Percentiles rank a stretch among this genome's conserved stretches.
These are phyloP conservation scores for Bombus superbus DNA, from an alignment of 1,140 invertebrate species.

Conservation along the genomic window DNA sequence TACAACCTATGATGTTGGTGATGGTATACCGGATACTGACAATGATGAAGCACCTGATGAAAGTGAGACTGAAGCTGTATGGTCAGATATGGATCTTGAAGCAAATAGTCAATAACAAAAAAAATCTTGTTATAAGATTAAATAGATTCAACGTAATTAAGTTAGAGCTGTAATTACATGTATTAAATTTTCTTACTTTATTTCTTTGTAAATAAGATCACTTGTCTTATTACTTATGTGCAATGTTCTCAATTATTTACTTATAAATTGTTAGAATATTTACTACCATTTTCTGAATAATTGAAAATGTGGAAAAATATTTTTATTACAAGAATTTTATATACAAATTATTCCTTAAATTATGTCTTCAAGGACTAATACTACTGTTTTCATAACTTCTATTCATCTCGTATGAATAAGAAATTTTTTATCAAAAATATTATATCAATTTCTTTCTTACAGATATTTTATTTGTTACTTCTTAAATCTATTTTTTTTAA, in stretches of 20 bases:
- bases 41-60: constrained; percentile 84
- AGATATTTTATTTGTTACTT: background rate
- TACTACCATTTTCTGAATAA: background rate
- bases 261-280: background rate
- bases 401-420: background rate
- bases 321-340: background rate
- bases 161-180: constrained; percentile 15
- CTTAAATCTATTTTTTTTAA: background rate
- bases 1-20: constrained; percentile 84
- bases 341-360: background rate
- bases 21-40: constrained; percentile 81
- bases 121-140: background rate
- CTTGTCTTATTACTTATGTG: background rate
- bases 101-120: constrained; percentile 80
- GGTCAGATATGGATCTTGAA: constrained; percentile 85
- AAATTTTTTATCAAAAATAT: background rate
- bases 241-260: background rate
- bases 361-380: background rate
- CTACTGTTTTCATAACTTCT: background rate
- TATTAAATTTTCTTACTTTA: background rate
- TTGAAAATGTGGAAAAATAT: background rate
- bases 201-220: background rate
- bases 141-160: constrained; percentile 22
- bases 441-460: background rate
- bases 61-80: constrained; percentile 86